Evolutionary conservation across 2,113 vertebrate species (phyloP).

Genomic region (Origma solitaria): DNA sequence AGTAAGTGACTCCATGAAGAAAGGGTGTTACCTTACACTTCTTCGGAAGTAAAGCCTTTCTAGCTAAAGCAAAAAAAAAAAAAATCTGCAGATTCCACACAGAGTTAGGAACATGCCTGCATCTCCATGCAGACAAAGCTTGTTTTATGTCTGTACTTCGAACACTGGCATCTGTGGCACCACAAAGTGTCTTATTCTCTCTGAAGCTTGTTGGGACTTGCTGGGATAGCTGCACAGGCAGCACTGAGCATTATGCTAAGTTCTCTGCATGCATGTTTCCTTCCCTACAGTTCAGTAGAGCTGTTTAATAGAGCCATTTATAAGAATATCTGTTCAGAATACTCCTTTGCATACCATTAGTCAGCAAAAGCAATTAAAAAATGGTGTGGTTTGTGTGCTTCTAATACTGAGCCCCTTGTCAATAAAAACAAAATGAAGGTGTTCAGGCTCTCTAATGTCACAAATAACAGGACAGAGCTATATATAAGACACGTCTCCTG

Average conservation of each 20-base stretch:
- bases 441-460: not conserved
- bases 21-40: not conserved
- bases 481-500: rapidly evolving
- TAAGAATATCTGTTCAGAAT: not conserved
- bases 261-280: not conserved
- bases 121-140: not conserved
- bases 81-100: not conserved
- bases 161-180: not conserved
- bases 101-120: not conserved
- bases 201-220: not conserved
- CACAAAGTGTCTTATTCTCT: not conserved
- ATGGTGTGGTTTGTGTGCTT: not conserved
- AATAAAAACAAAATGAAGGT: not conserved
- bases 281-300: not conserved
- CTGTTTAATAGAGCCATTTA: not conserved
- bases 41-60: not conserved
- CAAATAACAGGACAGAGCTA: not conserved
- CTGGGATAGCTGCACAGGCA: not conserved
- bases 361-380: not conserved
- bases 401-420: not conserved
- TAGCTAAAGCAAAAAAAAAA: not conserved
- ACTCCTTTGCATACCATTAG: not conserved
- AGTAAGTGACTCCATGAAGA: not conserved
- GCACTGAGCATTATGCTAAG: not conserved
- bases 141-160: not conserved